phyloP scores from a whole-genome alignment of 2,113 vertebrate species.

The Ceyx melanurus region DNA sequence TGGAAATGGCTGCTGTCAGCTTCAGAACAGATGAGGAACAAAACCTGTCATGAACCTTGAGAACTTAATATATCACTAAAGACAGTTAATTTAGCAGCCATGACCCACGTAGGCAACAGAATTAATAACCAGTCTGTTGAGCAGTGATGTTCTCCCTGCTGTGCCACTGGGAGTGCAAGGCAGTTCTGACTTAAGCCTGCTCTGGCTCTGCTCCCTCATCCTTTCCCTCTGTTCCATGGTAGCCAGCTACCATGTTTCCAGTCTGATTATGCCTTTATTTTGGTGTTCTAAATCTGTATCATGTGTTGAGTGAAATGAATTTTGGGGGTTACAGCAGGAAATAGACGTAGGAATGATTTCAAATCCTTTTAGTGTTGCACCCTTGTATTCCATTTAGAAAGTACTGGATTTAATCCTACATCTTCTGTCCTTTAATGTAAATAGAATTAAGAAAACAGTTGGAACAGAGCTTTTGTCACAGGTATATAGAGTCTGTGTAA shows the following conservation, averaged over 20 bases:
- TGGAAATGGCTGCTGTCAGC: constrained; percentile 50
- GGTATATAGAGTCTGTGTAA: not conserved
- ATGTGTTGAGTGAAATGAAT: not conserved
- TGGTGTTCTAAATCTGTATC: not conserved
- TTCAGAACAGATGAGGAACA: constrained; percentile 50
- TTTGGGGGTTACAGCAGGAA: not conserved
- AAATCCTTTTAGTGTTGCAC: not conserved
- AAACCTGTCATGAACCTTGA: constrained; percentile 69
- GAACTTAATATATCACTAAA: constrained; percentile 77
- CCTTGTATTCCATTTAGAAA: not conserved
- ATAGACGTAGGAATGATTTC: not conserved
- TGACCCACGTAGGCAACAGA: constrained; percentile 64
- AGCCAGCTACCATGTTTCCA: not conserved
- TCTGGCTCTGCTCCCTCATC: not conserved
- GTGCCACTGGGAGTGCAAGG: not conserved
- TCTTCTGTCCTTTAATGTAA: not conserved
- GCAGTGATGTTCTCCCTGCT: not conserved
- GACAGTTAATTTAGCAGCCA: constrained; percentile 75
- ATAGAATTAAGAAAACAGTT: not conserved
- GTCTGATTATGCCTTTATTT: not conserved
- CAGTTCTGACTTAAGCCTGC: not conserved
- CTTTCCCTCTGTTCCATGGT: not conserved
- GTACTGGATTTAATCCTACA: not conserved
- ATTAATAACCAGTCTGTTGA: constrained; percentile 62
- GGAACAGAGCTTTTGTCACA: not conserved